A percentile compares a stretch with the other conserved stretches of the same genome.
Evolutionary conservation across 2,797 vertebrate genomes (phyloP).

Genomic region (Rhincodon typus): DNA sequence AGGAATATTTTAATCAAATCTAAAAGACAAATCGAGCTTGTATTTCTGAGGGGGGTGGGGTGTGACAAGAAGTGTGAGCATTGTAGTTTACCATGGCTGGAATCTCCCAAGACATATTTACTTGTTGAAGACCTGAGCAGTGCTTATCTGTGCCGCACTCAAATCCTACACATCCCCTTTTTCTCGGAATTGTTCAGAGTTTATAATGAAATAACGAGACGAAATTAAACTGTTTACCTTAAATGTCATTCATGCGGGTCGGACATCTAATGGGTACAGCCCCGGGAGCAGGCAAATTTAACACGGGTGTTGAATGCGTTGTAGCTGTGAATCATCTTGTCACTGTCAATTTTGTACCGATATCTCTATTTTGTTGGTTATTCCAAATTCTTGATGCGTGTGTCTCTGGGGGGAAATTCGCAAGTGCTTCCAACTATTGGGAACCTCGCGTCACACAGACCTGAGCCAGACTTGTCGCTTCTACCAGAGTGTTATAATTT

Average conservation of each 20-base stretch:
- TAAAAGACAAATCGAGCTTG: neutral
- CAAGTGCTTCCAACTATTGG: conserved; percentile 57
- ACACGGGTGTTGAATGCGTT: conserved; percentile 89
- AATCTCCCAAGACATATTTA: neutral
- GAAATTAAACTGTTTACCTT: conserved; percentile 86
- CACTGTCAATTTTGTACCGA: conserved; percentile 93
- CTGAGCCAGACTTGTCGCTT: conserved; percentile 65
- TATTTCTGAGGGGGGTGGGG: neutral
- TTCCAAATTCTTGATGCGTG: conserved; percentile 57
- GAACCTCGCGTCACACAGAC: conserved; percentile 63
- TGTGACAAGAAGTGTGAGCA: neutral
- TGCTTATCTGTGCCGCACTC: conserved; percentile 31
- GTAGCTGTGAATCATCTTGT: conserved; percentile 91
- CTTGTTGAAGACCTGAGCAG: neutral
- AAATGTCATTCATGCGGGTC: conserved; percentile 85
- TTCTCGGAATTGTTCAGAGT: conserved; percentile 48
- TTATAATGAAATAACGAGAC: conserved; percentile 70
- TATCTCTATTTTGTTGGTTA: conserved; percentile 92
- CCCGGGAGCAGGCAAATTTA: conserved; percentile 87
- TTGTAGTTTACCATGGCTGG: neutral
- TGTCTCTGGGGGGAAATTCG: conserved; percentile 55
- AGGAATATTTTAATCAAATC: conserved; percentile 30
- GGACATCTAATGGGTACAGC: conserved; percentile 78
- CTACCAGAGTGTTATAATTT: conserved; percentile 48
- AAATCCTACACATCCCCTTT: conserved; percentile 42